phyloP scores from a whole-genome alignment of 1,140 invertebrate species.

The Dinoponera quadriceps region DNA sequence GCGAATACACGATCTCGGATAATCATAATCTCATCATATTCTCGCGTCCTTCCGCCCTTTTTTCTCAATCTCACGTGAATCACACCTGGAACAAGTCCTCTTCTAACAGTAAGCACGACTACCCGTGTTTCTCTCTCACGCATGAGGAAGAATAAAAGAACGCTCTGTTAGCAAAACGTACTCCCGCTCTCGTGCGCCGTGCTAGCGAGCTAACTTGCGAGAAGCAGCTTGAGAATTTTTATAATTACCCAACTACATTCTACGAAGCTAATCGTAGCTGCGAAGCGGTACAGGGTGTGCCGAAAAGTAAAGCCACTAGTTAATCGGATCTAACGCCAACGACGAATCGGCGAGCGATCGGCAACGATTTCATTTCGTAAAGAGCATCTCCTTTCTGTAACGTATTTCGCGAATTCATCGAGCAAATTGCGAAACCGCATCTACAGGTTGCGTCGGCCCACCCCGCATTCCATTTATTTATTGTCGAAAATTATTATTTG shows the following conservation, averaged over 20 bases:
- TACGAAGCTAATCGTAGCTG: conserved; percentile 65
- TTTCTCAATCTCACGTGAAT: neutral
- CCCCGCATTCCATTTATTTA: conserved; percentile 69
- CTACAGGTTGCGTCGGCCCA: conserved; percentile 19
- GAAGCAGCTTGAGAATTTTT: conserved; percentile 5
- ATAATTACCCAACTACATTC: neutral
- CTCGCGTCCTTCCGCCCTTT: neutral
- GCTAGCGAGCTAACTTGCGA: neutral
- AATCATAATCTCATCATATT: conserved; percentile 42
- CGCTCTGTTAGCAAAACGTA: neutral
- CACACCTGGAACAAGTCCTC: neutral
- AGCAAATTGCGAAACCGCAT: conserved; percentile 2
- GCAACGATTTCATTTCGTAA: conserved; percentile 1
- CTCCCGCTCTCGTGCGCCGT: neutral
- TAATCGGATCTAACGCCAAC: conserved; percentile 8
- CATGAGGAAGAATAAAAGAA: neutral
- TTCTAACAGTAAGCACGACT: neutral
- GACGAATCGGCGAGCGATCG: too few relatives aligned
- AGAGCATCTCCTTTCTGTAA: neutral
- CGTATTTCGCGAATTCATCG: neutral
- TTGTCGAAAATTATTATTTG: conserved; percentile 81
- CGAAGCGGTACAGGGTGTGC: conserved; percentile 60
- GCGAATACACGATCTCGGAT: conserved; percentile 6
- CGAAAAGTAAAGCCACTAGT: conserved; percentile 37
- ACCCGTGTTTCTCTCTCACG: neutral